phyloP scores from a whole-genome alignment of 2,888 invertebrate genomes.

The Pristionchus maxplancki region DNA sequence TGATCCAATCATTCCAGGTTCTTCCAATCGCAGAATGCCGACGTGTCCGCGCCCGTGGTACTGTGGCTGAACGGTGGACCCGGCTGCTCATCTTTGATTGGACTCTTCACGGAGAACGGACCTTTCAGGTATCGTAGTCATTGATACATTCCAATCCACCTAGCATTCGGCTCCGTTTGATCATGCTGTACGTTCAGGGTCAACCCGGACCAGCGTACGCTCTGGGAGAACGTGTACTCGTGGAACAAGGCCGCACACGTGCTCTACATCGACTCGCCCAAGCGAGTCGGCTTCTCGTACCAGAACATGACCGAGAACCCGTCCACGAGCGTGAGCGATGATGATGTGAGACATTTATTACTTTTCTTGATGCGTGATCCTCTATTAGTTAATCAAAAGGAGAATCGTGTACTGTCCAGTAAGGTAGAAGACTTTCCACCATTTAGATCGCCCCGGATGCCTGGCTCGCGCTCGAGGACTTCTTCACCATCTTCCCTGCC shows the following conservation, averaged over 20 bases:
- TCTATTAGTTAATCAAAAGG: not conserved
- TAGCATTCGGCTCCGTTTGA: no score
- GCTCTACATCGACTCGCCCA: slow-evolving; percentile 80
- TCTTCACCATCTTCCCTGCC: slow-evolving; percentile 79
- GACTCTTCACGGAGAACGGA: slow-evolving; percentile 75
- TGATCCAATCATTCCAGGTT: slow-evolving; percentile 74
- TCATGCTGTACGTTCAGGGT: slow-evolving; percentile 48
- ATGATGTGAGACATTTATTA: not conserved
- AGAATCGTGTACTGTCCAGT: no score
- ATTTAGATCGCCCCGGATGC: slow-evolving; percentile 79
- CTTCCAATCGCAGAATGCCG: slow-evolving; percentile 76
- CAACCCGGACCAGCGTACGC: slow-evolving; percentile 72
- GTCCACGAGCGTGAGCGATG: not conserved
- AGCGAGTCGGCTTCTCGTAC: slow-evolving; percentile 80
- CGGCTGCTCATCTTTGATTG: slow-evolving; percentile 62
- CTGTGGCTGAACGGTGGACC: slow-evolving; percentile 71
- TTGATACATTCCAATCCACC: no score
- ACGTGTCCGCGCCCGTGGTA: slow-evolving; percentile 64
- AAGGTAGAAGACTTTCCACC: no score
- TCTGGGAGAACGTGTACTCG: slow-evolving; percentile 71
- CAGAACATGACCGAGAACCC: slow-evolving; percentile 7
- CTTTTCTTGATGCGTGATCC: not conserved
- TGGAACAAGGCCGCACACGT: slow-evolving; percentile 78
- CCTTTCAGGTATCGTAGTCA: slow-evolving; percentile 73
- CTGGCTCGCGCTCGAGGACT: slow-evolving; percentile 79